Evolutionary conservation across 1,140 invertebrate genomes (phyloP).

Genomic region (Sinonovacula constricta): DNA sequence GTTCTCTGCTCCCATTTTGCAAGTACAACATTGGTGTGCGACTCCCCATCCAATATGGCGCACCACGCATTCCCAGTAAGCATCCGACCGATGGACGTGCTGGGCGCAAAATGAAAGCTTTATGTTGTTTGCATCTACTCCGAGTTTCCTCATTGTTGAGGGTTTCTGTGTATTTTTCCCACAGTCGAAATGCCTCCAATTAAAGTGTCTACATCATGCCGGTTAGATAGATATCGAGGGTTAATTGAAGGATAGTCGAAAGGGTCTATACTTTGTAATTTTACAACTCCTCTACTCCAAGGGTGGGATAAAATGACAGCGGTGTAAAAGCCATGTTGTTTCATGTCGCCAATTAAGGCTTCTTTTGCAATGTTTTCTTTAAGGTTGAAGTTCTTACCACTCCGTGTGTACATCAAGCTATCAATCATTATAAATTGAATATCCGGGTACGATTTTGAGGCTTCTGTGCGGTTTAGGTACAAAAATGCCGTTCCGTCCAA

Average conservation of each 20-base stretch:
- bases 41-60: slow-evolving; percentile 14
- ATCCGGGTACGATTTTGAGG: slow-evolving; percentile 2
- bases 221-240: slow-evolving; percentile 80
- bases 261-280: slow-evolving; percentile 83
- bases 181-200: slow-evolving; percentile 27
- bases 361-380: slow-evolving; percentile 21
- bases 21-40: slow-evolving; percentile 88
- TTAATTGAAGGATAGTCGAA: slow-evolving; percentile 90
- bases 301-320: slow-evolving; percentile 50
- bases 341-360: not conserved
- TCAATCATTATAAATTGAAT: slow-evolving; percentile 32
- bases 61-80: slow-evolving; percentile 31
- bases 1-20: slow-evolving; percentile 83
- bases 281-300: slow-evolving; percentile 69
- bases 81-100: slow-evolving; percentile 12
- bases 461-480: not conserved
- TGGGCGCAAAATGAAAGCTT: slow-evolving; percentile 26
- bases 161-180: slow-evolving; percentile 26
- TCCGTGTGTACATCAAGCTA: not conserved
- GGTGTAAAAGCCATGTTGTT: not conserved
- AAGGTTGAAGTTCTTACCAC: not conserved
- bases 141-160: slow-evolving; percentile 24
- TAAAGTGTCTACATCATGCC: slow-evolving; percentile 44
- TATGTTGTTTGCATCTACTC: no score
- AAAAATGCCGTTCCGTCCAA: slow-evolving; percentile 31